Base-by-base conservation (phyloP, 1,140 invertebrate species). In the Heliconius hewitsoni region DNA sequence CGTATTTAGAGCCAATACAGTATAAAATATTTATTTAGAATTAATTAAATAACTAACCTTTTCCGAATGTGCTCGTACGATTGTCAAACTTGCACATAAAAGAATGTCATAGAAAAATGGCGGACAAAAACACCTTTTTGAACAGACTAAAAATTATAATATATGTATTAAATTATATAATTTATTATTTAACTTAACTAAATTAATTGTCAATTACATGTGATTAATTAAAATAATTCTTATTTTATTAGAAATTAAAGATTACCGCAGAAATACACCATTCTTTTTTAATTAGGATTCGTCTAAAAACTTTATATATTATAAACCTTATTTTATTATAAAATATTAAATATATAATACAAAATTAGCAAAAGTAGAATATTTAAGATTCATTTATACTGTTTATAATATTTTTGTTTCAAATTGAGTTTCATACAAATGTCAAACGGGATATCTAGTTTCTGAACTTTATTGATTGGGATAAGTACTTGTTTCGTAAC, bases 401-500 rank as follows among this genome's bases (percentile, higher is more conserved):
- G 1, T 19, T 55, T 55, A 19, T 55, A 18, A 55, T 55, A 19
- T 55, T 55, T 55, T 55, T 8, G 2, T 55, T 8, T 55, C 1
- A 55, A 55, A 55, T 55, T 5, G 0, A 46, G 2, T n/a, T 55
- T 55, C n/a, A 57, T n/a, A 66, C 13, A 66, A 30, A 30, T 66
- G 60, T 66, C 60, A 66, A 13, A 66, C 16, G 27, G 6, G 11
- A 66, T 23, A 27, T 30, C 23, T 30, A 23, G 60, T 83, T 83
- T 85, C 77, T 60, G 80, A 84, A 83, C 82, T 82, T 80, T 82
- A 81, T 80, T 71, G 74, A 82, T 81, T 72, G 71, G 75, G 85
- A 87, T 87, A 87, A 89, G 82, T 91, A 93, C 88, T 93, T 94
- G 93, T 94, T 94, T 93, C 93, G 93, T 93, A 94, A 94, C 86